Conservation (phyloP, 2,888 invertebrate genomes). For the Cantharis nigra region DNA sequence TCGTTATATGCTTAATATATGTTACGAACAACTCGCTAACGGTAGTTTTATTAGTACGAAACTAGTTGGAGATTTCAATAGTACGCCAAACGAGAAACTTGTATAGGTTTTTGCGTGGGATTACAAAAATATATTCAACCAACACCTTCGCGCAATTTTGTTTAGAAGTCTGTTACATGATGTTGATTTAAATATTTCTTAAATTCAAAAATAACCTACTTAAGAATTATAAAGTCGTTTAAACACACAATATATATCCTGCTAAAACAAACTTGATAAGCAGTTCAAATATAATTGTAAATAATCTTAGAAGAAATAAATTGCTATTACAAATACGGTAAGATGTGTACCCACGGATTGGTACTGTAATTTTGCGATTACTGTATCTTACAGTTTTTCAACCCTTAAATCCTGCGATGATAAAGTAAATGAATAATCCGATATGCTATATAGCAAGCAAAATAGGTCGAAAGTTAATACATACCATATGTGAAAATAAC, state of each 20-base stretch:
- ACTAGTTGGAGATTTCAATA: slow-evolving; percentile 22
- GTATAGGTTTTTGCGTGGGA: background rate
- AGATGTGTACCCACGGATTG: background rate
- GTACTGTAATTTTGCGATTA: background rate
- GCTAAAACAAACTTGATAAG: slow-evolving; percentile 1
- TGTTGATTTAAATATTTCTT: background rate
- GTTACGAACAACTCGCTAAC: slow-evolving; percentile 3
- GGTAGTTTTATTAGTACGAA: slow-evolving; percentile 12
- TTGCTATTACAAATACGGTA: background rate
- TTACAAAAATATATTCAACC: slow-evolving; percentile 1
- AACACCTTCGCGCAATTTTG: slow-evolving; percentile 2
- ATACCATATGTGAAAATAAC: background rate
- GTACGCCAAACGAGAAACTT: slow-evolving; percentile 22
- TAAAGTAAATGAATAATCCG: background rate
- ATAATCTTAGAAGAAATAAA: background rate
- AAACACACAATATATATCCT: background rate
- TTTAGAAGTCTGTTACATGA: background rate
- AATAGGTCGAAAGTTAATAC: background rate
- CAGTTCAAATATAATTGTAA: background rate
- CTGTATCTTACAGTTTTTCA: background rate
- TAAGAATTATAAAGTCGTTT: background rate
- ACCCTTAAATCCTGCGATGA: background rate
- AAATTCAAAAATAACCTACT: background rate
- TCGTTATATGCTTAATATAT: slow-evolving; percentile 1
- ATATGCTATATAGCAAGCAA: background rate